Conservation (phyloP, 1,140 invertebrate genomes). For the Acromyrmex charruanus region DNA sequence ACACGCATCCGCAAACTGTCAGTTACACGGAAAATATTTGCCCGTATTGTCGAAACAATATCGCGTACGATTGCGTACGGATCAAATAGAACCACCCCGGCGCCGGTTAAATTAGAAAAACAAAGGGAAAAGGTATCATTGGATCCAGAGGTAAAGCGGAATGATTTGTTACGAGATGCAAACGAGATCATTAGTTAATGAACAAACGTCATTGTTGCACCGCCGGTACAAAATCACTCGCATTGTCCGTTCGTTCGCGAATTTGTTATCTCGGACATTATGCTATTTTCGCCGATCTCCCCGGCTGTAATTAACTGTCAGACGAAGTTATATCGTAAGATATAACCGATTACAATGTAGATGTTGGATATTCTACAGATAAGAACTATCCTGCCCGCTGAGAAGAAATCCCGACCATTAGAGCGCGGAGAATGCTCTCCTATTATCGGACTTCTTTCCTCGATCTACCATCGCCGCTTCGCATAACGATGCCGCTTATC, state of each 20-base stretch:
- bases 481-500: constrained; percentile 55
- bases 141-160: not conserved
- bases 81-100: not conserved
- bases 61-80: constrained; percentile 6
- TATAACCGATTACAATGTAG: constrained; percentile 20
- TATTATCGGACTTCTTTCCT: constrained; percentile 46
- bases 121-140: constrained; percentile 24
- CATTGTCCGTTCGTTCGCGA: not conserved
- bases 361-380: constrained; percentile 10
- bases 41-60: constrained; percentile 49
- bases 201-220: constrained; percentile 24
- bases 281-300: not conserved
- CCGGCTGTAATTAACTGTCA: constrained; percentile 33
- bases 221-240: not conserved
- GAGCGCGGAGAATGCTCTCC: constrained; percentile 16
- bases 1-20: constrained; percentile 14
- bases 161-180: constrained; percentile 13
- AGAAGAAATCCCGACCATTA: constrained; percentile 23
- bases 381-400: not conserved
- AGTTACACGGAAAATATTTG: constrained; percentile 44
- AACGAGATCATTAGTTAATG: constrained; percentile 36
- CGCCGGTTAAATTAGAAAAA: constrained; percentile 5
- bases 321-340: constrained; percentile 4
- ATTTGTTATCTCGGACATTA: not conserved
- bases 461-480: constrained; percentile 3